Evolutionary conservation across 2,888 invertebrate species (phyloP), one percentile per base, ranked within the genome.

Genomic region (Ditylenchus weischeri): DNA sequence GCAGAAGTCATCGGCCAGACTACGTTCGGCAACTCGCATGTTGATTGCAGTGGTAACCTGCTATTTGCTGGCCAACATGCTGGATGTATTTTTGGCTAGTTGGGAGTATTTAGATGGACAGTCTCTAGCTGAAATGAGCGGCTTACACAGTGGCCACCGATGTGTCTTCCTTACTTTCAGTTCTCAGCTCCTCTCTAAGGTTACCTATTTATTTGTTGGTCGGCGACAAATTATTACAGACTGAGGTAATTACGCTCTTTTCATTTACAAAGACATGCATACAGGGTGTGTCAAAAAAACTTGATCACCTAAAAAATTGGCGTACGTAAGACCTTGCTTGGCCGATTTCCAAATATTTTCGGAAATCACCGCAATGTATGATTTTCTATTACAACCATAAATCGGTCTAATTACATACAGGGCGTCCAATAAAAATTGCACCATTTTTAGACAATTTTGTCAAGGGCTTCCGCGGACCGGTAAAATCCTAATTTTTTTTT

Each of bases 101-200:
- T 75, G 77, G 72, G 80, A 80, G 61, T 76, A 80, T 68, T 58
- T 75, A 19, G 76, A 78, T 66, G 72, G 72, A 23, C 69, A 73
- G 19, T 65, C 65, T 19, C 69, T 76, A 0, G 49, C 60, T 48
- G 19, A 57, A 35, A 57, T 66, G 21, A 60, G 69, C 57, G 62
- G 76, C 35, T 63, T 79, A 79, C 67, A 77, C 77, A 23, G 70
- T 80, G 29, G 74, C 77, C 19, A 76, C 79, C 23, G 80, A 80
- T 69, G 58, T 78, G 35, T 76, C 77, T 8, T 77, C 77, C 0
- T 69, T 80, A 36, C 70, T 80, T 43, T 78, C 80, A 18, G 76
- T 78, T 2, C 65, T 77, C 65, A 78, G 76, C 0, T 77, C 79
- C 48, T 78, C 78, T 43, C 73, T 76, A 58, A 76, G 80, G 47